Evolutionary conservation across 2,888 invertebrate species (phyloP).

Genomic region (Acrocyrtus sp.): DNA sequence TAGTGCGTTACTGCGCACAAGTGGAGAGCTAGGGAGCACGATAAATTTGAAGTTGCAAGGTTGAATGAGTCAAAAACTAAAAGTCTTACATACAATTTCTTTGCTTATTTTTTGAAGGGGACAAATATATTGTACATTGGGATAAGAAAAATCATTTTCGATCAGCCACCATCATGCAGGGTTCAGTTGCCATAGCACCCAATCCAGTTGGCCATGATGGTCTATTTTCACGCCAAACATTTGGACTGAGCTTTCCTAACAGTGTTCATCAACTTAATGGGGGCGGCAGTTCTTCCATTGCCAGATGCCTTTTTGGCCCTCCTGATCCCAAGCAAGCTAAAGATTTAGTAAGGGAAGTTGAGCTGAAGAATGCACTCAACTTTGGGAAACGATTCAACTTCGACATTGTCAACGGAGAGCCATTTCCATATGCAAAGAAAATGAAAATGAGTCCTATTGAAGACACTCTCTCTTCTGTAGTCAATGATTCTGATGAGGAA

Average conservation of each 20-base stretch:
- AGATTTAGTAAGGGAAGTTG: conserved; percentile 33
- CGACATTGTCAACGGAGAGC: conserved; percentile 38
- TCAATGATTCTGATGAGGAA: conserved; percentile 26
- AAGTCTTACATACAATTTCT: too few species aligned
- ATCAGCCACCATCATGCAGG: conserved; percentile 21
- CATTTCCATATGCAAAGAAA: conserved; percentile 22
- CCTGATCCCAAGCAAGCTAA: conserved; percentile 34
- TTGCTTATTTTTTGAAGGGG: too few species aligned
- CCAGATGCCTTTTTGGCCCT: conserved; percentile 42
- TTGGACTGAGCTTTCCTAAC: conserved; percentile 23
- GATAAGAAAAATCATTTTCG: too few species aligned
- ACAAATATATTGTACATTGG: too few species aligned
- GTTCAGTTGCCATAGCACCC: conserved; percentile 19
- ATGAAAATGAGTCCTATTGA: not conserved
- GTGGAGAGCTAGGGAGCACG: too few species aligned
- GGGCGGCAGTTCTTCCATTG: not conserved
- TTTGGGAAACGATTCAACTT: conserved; percentile 46
- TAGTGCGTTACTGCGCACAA: too few species aligned
- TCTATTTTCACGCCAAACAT: conserved; percentile 11
- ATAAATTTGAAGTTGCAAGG: too few species aligned
- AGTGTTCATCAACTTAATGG: conserved; percentile 6
- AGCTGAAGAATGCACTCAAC: conserved; percentile 21
- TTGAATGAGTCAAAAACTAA: too few species aligned
- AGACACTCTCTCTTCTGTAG: not conserved
- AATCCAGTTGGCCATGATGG: conserved; percentile 25